Percentiles rank a stretch among this genome's conserved stretches.
phyloP scores from a whole-genome alignment of 2,888 invertebrate species.

The Tenthredo notha region DNA sequence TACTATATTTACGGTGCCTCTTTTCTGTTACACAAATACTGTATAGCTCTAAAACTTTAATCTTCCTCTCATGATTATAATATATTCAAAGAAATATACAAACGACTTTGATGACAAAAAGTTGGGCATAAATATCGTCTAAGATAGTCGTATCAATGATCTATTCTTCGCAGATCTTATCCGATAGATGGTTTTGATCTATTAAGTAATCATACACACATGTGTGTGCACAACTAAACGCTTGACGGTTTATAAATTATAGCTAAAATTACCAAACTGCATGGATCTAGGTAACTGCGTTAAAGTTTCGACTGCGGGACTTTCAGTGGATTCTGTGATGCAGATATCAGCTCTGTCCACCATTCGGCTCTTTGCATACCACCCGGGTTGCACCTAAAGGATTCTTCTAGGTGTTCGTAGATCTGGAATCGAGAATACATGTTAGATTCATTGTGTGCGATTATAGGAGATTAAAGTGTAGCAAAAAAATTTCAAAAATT shows the following conservation, averaged over 20 bases:
- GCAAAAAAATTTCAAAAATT: background rate
- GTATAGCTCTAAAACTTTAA: background rate
- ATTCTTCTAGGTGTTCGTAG: conserved; percentile 87
- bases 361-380: conserved; percentile 86
- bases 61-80: background rate
- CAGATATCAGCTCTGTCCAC: conserved; percentile 84
- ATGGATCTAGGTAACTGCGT: conserved; percentile 54
- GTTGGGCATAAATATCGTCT: background rate
- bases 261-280: background rate
- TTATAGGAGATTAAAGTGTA: background rate
- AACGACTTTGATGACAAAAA: background rate
- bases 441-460: background rate
- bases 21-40: background rate
- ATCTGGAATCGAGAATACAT: conserved; percentile 79
- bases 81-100: conserved; percentile 9
- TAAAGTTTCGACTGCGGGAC: conserved; percentile 68
- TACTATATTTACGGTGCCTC: background rate
- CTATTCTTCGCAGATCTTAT: background rate
- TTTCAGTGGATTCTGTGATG: conserved; percentile 67
- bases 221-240: background rate
- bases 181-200: too few relatives aligned
- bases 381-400: conserved; percentile 85
- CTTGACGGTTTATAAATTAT: background rate
- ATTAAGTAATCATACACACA: background rate
- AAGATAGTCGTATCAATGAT: background rate